Percentiles rank a stretch among this genome's conserved stretches.
Conservation (phyloP, 2,797 vertebrate species). For the Pangasius krempfi region DNA sequence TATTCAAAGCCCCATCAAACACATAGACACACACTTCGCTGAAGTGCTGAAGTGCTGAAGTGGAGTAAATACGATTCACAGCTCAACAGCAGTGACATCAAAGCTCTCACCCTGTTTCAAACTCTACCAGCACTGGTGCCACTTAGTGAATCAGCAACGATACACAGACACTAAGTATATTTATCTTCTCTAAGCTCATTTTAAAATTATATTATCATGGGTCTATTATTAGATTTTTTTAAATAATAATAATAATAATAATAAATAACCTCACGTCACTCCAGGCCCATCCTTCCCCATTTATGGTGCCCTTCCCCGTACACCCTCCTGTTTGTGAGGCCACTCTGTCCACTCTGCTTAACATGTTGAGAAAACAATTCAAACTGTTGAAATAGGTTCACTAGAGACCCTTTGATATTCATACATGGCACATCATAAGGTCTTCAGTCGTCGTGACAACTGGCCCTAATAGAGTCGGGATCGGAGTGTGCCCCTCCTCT, state of each 20-base stretch:
- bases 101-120: slow-evolving; percentile 42
- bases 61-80: slow-evolving; percentile 48
- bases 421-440: slow-evolving; percentile 47
- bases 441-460: slow-evolving; percentile 58
- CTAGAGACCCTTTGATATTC: slow-evolving; percentile 56
- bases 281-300: neutral
- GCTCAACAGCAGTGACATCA: slow-evolving; percentile 50
- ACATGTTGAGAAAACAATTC: slow-evolving; percentile 23
- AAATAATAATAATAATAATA: neutral
- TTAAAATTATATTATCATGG: neutral
- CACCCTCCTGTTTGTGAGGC: neutral
- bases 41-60: neutral
- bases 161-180: neutral
- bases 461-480: slow-evolving; percentile 41
- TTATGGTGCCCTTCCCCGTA: neutral
- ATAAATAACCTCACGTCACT: neutral
- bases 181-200: neutral
- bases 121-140: slow-evolving; percentile 36
- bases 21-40: slow-evolving; percentile 21
- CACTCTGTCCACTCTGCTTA: slow-evolving; percentile 18
- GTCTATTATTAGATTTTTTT: no score
- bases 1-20: slow-evolving; percentile 20
- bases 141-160: slow-evolving; percentile 12
- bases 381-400: slow-evolving; percentile 51
- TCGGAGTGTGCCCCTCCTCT: slow-evolving; percentile 63